Evolutionary conservation across 2,113 vertebrate genomes (phyloP), one percentile per base, ranked within the genome.

Genomic region (Peucedramus taeniatus): DNA sequence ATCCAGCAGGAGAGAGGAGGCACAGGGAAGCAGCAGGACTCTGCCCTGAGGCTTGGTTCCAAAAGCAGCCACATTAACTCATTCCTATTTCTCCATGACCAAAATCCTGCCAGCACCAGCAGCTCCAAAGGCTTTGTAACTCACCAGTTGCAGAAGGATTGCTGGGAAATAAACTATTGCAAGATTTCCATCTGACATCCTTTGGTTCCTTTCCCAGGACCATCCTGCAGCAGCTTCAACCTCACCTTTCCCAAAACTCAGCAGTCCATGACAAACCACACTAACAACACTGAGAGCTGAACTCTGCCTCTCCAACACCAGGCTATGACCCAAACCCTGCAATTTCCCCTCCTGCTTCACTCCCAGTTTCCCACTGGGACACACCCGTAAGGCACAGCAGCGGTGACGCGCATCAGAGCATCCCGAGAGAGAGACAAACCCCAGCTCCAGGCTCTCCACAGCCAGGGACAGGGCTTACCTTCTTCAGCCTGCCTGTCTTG

Each of bases 401-500:
- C 53, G 65, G 45, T 6, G 30, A 53, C 15, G 0, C 1, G 0
- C 35, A 22, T 7, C 81, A 15, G 85, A 37, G 44, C 19, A 11
- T 16, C 45, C 39, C 0, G 0, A 35, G 56, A 44, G 47, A 44
- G 66, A 49, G 17, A 57, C 9, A 13, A 63, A 37, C 15, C 39
- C 1, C 6, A 10, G 39, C 14, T 30, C 35, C 17, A 3, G 7
- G 30, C 60, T n/a, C 81, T 40, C 15, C 15, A 5, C 7, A 60
- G 68, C 30, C 68, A 53, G 0, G 1, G 35, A 4, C 45, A 23
- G 8, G 37, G 12, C 98, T 97, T 97, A 99, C 99, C 99, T 99
- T 99, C 97, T 99, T 99, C 51, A 99, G 97, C 45, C 98, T 99
- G 96, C 99, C 99, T 3, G 98, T 99, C 97, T 99, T 99, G 14